Conservation (phyloP, 2,888 invertebrate genomes). For the Siphonodentalium dalli region DNA sequence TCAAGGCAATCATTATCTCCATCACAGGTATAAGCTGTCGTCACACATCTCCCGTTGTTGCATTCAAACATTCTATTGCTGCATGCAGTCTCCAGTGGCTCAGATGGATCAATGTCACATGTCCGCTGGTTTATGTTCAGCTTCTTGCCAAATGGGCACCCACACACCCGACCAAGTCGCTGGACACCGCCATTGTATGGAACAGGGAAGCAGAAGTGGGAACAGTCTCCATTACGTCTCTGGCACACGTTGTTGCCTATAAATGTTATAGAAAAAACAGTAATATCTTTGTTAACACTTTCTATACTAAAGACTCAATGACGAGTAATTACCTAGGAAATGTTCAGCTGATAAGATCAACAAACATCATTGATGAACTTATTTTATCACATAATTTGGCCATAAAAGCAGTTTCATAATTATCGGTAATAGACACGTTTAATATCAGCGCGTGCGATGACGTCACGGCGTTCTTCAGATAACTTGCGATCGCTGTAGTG, state of each 20-base stretch:
- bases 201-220: slow-evolving; percentile 93
- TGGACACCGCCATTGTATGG: slow-evolving; percentile 65
- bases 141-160: slow-evolving; percentile 92
- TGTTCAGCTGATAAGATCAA: no score
- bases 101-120: slow-evolving; percentile 83
- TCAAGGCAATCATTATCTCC: slow-evolving; percentile 60
- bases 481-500: no score
- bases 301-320: no score
- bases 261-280: not conserved
- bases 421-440: no score
- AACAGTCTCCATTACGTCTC: slow-evolving; percentile 86
- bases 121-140: slow-evolving; percentile 73
- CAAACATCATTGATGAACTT: no score
- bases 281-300: no score
- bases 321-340: no score
- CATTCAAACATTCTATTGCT: slow-evolving; percentile 97
- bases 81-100: slow-evolving; percentile 66
- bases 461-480: no score
- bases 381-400: no score
- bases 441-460: no score
- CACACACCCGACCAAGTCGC: slow-evolving; percentile 71
- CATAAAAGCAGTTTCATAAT: no score
- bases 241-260: slow-evolving; percentile 78
- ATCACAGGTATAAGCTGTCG: slow-evolving; percentile 53
- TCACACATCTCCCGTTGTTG: slow-evolving; percentile 77